Evolutionary conservation across 2,888 invertebrate genomes (phyloP).

Genomic region (Ecliptopera silaceata): DNA sequence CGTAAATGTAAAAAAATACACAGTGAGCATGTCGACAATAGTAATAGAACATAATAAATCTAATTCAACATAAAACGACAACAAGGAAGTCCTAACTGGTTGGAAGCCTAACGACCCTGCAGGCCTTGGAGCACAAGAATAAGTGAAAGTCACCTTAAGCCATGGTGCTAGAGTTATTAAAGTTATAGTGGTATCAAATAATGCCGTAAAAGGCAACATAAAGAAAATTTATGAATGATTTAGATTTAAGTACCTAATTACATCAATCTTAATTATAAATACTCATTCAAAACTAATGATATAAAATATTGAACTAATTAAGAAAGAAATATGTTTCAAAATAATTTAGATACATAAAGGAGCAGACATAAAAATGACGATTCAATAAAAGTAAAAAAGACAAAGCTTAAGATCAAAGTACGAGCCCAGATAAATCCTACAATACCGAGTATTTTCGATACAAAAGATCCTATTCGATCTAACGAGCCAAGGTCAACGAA

Average conservation of each 20-base stretch:
- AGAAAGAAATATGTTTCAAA: background rate
- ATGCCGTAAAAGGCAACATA: constrained; percentile 4
- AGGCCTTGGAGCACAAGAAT: constrained; percentile 26
- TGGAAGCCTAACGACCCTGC: constrained; percentile 27
- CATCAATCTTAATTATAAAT: background rate
- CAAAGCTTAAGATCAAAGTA: constrained; percentile 8
- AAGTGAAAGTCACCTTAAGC: constrained; percentile 28
- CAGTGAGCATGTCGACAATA: background rate
- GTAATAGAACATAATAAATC: constrained; percentile 10
- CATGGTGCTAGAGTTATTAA: constrained; percentile 15
- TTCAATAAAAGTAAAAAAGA: constrained; percentile 10
- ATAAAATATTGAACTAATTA: background rate
- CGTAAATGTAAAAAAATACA: background rate
- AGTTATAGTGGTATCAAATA: constrained; percentile 7
- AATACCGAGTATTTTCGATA: constrained; percentile 23
- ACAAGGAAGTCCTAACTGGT: constrained; percentile 29
- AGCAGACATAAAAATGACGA: background rate
- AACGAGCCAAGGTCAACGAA: constrained; percentile 44
- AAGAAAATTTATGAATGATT: constrained; percentile 1
- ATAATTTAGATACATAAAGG: background rate
- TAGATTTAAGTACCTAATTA: background rate
- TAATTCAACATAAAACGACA: constrained; percentile 23
- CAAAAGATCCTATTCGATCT: constrained; percentile 34
- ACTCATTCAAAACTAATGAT: background rate
- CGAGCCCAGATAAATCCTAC: constrained; percentile 15